A percentile compares a stretch with the other conserved stretches of the same genome.
Evolutionary conservation across 2,797 vertebrate genomes (phyloP).

Genomic region (Melanotaenia parkinsoni): DNA sequence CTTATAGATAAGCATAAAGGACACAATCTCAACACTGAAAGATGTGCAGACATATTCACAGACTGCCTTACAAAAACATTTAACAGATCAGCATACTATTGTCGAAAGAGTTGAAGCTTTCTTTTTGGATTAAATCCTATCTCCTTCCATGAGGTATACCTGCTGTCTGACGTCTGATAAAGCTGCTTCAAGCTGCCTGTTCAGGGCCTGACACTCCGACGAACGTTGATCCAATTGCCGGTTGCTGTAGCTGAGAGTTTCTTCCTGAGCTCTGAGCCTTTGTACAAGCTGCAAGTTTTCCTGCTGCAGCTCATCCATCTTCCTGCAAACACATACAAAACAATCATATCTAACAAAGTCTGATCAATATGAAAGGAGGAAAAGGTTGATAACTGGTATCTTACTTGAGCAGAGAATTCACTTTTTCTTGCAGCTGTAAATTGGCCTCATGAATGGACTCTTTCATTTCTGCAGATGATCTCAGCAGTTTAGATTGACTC

Average conservation of each 20-base stretch:
- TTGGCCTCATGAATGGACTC: constrained; percentile 82
- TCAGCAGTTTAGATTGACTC: constrained; percentile 64
- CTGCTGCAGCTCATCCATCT: constrained; percentile 81
- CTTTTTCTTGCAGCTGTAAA: constrained; percentile 79
- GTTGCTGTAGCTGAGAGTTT: constrained; percentile 79
- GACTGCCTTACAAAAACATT: neutral
- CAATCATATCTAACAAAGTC: neutral
- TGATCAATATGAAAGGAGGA: neutral
- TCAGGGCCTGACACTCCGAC: constrained; percentile 80
- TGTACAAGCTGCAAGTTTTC: constrained; percentile 86
- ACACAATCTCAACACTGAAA: too few species aligned
- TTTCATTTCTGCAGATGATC: constrained; percentile 71
- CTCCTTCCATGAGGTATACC: constrained; percentile 73
- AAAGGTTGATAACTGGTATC: neutral
- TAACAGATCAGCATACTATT: neutral
- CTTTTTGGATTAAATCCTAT: neutral
- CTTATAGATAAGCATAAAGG: too few species aligned
- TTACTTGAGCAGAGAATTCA: constrained; percentile 84
- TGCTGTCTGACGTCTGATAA: constrained; percentile 86
- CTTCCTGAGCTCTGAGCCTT: constrained; percentile 84
- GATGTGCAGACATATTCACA: too few species aligned
- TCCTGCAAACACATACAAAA: constrained; percentile 64
- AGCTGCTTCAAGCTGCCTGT: constrained; percentile 85
- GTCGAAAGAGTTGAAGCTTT: neutral
- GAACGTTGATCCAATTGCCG: constrained; percentile 85